Evolutionary conservation across 2,888 invertebrate species (phyloP).

Genomic region (Melanophora roralis): DNA sequence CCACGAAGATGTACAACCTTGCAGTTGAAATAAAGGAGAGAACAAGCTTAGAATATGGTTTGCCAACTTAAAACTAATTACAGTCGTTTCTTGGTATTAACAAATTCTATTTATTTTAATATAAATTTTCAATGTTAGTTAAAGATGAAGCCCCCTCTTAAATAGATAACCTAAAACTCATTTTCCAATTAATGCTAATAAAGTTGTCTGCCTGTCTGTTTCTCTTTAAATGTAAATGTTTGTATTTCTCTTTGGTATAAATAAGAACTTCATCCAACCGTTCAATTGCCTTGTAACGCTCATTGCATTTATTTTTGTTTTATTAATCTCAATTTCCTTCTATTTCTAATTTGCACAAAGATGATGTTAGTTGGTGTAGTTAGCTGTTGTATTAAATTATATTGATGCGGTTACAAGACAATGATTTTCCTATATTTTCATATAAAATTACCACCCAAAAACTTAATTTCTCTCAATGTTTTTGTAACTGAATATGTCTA

Average conservation of each 20-base stretch:
- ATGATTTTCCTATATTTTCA: slow-evolving; percentile 4
- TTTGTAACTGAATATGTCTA: neutral
- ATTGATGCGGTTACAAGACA: slow-evolving; percentile 54
- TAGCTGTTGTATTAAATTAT: neutral
- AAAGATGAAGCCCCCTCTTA: neutral
- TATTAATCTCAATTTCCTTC: slow-evolving; percentile 36
- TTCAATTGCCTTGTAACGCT: slow-evolving; percentile 56
- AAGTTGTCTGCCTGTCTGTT: no score
- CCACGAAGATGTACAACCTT: no score
- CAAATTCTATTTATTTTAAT: no score
- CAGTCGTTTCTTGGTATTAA: no score
- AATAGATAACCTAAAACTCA: neutral
- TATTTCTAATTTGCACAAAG: slow-evolving; percentile 7
- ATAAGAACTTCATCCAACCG: slow-evolving; percentile 49
- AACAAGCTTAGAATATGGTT: no score
- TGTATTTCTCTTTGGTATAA: neutral
- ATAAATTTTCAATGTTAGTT: neutral
- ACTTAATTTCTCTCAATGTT: neutral
- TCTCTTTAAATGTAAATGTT: neutral
- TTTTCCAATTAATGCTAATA: no score
- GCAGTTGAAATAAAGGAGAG: no score
- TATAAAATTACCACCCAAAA: neutral
- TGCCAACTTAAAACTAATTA: no score
- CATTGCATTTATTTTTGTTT: slow-evolving; percentile 37
- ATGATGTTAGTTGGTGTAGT: neutral